phyloP scores from a whole-genome alignment of 2,797 vertebrate genomes.

The Chelmon rostratus region DNA sequence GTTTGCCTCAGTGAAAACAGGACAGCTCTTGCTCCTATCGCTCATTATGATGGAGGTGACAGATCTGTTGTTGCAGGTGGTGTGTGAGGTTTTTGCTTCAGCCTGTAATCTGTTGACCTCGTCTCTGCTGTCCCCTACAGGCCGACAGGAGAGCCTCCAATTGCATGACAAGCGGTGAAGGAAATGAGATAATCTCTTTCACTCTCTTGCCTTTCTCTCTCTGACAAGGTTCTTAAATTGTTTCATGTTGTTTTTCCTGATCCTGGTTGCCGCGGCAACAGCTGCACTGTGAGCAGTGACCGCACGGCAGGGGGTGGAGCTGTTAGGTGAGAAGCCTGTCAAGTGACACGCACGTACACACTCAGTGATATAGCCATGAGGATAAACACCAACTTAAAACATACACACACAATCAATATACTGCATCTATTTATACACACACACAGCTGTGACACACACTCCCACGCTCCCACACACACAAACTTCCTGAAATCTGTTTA shows the following conservation, averaged over 20 bases:
- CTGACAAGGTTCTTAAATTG: slow-evolving; percentile 78
- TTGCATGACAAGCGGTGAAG: slow-evolving; percentile 74
- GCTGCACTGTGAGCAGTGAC: slow-evolving; percentile 65
- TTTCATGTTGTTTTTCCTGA: slow-evolving; percentile 83
- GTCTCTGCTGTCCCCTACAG: slow-evolving; percentile 65
- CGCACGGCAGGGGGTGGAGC: slow-evolving; percentile 80
- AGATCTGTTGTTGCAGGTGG: background rate
- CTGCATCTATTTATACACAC: slow-evolving; percentile 1
- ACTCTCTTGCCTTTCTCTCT: slow-evolving; percentile 63
- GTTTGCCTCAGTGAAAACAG: background rate
- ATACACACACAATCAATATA: background rate
- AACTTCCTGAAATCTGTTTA: slow-evolving; percentile 13
- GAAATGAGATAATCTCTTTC: slow-evolving; percentile 78
- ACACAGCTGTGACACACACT: background rate
- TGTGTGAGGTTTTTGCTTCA: slow-evolving; percentile 36
- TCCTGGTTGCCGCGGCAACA: slow-evolving; percentile 74
- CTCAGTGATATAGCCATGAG: background rate
- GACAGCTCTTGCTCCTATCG: background rate
- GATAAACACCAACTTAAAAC: background rate
- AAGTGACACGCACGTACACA: slow-evolving; percentile 34
- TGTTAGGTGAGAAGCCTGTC: slow-evolving; percentile 72
- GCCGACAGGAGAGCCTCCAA: slow-evolving; percentile 27
- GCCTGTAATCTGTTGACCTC: slow-evolving; percentile 45
- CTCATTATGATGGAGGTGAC: background rate
- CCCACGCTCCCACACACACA: background rate